These are phyloP conservation scores for Merluccius polli DNA, from an alignment of 2,797 vertebrate genomes.

Conservation along the genomic window DNA sequence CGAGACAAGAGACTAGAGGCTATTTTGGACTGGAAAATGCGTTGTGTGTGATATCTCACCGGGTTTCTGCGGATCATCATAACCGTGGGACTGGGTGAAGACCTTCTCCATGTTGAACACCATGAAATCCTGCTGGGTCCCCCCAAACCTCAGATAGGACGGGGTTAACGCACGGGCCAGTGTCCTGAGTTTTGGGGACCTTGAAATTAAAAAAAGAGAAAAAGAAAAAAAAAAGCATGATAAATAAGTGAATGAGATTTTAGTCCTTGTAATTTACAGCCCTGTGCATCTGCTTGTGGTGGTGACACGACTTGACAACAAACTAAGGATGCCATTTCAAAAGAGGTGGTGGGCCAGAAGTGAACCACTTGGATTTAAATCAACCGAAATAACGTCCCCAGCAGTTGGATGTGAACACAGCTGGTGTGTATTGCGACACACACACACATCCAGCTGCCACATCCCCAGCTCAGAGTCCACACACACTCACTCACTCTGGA, in stretches of 20 bases:
- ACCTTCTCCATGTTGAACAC: conserved; percentile 76
- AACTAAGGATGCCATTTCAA: too few species aligned
- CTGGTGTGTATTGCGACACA: background rate
- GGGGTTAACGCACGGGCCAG: conserved; percentile 80
- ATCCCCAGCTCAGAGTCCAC: background rate
- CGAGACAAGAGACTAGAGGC: background rate
- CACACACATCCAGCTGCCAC: background rate
- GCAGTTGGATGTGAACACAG: background rate
- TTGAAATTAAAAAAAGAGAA: conserved; percentile 57
- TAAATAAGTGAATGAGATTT: background rate
- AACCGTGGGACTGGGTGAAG: conserved; percentile 53
- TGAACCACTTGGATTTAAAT: too few species aligned
- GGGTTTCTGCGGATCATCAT: conserved; percentile 24
- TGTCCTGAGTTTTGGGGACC: conserved; percentile 79
- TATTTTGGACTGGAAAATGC: background rate
- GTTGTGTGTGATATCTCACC: conserved; percentile 30
- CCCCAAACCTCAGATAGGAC: conserved; percentile 87
- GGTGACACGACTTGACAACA: background rate
- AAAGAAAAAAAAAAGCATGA: background rate
- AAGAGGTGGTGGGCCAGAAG: too few species aligned
- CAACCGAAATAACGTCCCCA: background rate
- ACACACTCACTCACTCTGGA: too few species aligned
- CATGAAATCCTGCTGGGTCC: conserved; percentile 88
- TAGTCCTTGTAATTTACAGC: background rate
- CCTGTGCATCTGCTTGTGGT: background rate